Conservation (phyloP, 2,797 vertebrate species). For the Bryconaethiops microstoma region DNA sequence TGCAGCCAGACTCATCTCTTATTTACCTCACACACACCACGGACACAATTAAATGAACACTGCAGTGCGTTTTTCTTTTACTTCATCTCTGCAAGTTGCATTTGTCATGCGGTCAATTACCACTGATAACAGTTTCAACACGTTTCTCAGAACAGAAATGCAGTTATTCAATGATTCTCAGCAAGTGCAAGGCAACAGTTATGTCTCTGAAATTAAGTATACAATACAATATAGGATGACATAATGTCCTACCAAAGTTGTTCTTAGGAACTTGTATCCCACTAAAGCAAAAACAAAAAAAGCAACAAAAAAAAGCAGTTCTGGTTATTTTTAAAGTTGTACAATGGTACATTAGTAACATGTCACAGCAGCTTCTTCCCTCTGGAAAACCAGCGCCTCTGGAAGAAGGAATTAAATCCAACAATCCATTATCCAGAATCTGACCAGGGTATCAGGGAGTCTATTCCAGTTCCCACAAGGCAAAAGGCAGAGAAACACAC, state of each 20-base stretch:
- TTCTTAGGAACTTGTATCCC: neutral
- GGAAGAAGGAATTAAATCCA: too few relatives aligned
- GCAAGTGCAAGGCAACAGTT: neutral
- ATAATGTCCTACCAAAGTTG: neutral
- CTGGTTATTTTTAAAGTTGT: neutral
- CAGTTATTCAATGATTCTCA: neutral
- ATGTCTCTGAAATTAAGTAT: neutral
- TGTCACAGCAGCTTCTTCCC: too few relatives aligned
- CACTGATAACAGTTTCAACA: neutral
- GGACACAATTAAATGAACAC: constrained; percentile 10
- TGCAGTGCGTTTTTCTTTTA: neutral
- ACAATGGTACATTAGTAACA: too few relatives aligned
- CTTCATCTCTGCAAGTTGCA: neutral
- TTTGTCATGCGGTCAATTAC: neutral
- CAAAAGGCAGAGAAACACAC: too few relatives aligned
- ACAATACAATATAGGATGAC: neutral
- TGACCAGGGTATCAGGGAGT: too few relatives aligned
- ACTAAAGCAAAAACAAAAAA: too few relatives aligned
- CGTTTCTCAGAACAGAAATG: neutral
- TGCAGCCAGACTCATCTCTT: constrained; percentile 13
- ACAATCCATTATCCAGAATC: too few relatives aligned
- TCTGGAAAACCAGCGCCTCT: too few relatives aligned
- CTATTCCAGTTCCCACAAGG: too few relatives aligned
- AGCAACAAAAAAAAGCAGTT: neutral
- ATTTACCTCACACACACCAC: constrained; percentile 2